phyloP scores from a whole-genome alignment of 2,888 invertebrate genomes.

The Drosophila kanekoi region DNA sequence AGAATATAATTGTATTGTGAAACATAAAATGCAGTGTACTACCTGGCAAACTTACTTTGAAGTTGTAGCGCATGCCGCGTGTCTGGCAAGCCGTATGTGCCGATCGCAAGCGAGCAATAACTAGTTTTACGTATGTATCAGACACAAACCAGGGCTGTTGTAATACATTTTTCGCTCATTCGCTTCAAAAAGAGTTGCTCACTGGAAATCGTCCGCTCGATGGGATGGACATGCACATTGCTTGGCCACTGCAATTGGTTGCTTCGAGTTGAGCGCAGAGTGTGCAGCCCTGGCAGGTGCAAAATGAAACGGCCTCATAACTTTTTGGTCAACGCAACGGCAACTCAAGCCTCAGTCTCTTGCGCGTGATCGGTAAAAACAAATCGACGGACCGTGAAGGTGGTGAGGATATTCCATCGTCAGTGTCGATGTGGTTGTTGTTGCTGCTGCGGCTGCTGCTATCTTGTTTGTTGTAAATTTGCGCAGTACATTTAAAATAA shows the following conservation, averaged over 20 bases:
- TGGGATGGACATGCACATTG: conserved; percentile 9
- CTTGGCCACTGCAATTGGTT: conserved; percentile 36
- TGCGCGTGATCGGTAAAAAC: conserved; percentile 76
- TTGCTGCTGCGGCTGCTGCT: conserved; percentile 58
- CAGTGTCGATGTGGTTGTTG: conserved; percentile 57
- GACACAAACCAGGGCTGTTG: conserved; percentile 57
- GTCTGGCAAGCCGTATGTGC: conserved; percentile 13
- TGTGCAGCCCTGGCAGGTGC: conserved; percentile 68
- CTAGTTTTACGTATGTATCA: conserved; percentile 68
- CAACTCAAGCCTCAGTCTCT: conserved; percentile 67
- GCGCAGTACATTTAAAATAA: conserved; percentile 60
- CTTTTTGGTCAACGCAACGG: conserved; percentile 67
- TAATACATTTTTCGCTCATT: conserved; percentile 49
- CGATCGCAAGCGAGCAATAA: conserved; percentile 52
- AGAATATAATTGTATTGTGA: neutral
- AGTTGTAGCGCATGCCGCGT: conserved; percentile 17
- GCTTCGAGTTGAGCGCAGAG: conserved; percentile 8
- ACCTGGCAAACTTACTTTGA: neutral
- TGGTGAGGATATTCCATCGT: conserved; percentile 71
- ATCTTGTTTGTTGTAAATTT: conserved; percentile 63
- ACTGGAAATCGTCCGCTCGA: conserved; percentile 20
- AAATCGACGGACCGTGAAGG: conserved; percentile 74
- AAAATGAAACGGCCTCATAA: conserved; percentile 67
- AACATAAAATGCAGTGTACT: neutral
- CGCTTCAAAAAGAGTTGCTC: conserved; percentile 40